These are phyloP conservation scores for Coelogynopora nodosa DNA, from an alignment of 2,888 invertebrate species.

Conservation along the genomic window DNA sequence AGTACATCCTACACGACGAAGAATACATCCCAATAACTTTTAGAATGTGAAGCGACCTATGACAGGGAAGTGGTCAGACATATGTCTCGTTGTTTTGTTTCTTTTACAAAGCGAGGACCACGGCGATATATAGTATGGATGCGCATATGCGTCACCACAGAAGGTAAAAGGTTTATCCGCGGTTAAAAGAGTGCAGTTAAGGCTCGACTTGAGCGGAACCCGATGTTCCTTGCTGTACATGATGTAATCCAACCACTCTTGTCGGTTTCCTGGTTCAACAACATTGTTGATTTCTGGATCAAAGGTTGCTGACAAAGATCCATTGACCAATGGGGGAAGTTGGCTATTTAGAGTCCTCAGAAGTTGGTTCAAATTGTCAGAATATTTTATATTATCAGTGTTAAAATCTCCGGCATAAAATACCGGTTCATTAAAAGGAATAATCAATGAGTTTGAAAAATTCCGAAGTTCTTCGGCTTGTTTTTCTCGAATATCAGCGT, in stretches of 20 bases:
- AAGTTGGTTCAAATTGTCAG: neutral
- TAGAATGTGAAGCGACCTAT: slow-evolving; percentile 17
- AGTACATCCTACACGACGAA: too few relatives aligned
- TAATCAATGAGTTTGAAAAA: slow-evolving; percentile 32
- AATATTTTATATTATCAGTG: slow-evolving; percentile 38
- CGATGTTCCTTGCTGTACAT: slow-evolving; percentile 29
- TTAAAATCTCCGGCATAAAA: slow-evolving; percentile 46
- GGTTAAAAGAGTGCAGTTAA: slow-evolving; percentile 38
- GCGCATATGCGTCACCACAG: slow-evolving; percentile 42
- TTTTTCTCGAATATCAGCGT: slow-evolving; percentile 20
- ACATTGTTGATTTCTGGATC: slow-evolving; percentile 45
- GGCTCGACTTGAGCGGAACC: neutral
- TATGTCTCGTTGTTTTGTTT: slow-evolving; percentile 37
- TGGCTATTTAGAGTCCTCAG: slow-evolving; percentile 35
- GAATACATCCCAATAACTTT: too few relatives aligned
- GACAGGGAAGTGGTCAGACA: slow-evolving; percentile 47
- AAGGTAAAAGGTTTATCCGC: slow-evolving; percentile 40
- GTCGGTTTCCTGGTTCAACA: slow-evolving; percentile 39
- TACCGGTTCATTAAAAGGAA: slow-evolving; percentile 39
- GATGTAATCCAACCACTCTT: slow-evolving; percentile 46
- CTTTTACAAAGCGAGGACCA: slow-evolving; percentile 19
- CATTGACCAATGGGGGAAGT: slow-evolving; percentile 29
- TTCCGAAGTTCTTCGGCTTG: slow-evolving; percentile 39
- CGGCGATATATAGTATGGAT: slow-evolving; percentile 40
- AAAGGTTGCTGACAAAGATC: slow-evolving; percentile 39